Evolutionary conservation across 2,113 vertebrate genomes (phyloP).

Genomic region (Enhydra lutris): DNA sequence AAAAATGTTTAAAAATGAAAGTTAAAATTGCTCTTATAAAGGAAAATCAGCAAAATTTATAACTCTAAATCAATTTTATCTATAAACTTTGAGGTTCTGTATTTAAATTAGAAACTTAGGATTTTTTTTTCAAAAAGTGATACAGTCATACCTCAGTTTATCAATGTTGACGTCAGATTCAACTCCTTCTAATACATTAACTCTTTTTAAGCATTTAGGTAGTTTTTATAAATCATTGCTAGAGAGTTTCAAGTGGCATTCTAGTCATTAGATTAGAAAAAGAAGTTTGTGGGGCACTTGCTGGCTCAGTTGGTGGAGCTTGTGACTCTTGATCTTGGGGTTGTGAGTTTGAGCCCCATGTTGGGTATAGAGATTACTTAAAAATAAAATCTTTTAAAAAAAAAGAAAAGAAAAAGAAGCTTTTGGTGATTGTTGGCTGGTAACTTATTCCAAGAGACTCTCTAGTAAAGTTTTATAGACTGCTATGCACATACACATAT

Average conservation of each 20-base stretch:
- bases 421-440: background rate
- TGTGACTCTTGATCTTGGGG: background rate
- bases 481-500: background rate
- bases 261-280: background rate
- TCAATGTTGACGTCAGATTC: background rate
- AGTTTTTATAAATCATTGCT: background rate
- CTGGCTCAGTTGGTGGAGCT: background rate
- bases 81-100: background rate
- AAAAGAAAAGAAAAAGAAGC: background rate
- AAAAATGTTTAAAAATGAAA: conserved; percentile 16
- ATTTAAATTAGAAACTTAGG: background rate
- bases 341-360: background rate
- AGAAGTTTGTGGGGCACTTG: background rate
- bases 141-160: background rate
- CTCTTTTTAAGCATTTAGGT: background rate
- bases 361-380: background rate
- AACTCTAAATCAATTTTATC: background rate
- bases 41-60: conserved; percentile 8
- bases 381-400: background rate
- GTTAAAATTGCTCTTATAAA: background rate
- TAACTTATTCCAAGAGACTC: background rate
- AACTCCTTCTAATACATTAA: background rate
- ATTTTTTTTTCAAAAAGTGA: conserved; percentile 8
- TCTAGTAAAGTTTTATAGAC: background rate
- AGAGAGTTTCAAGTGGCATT: background rate